phyloP scores from a whole-genome alignment of 2,113 vertebrate species.

The Morone saxatilis region DNA sequence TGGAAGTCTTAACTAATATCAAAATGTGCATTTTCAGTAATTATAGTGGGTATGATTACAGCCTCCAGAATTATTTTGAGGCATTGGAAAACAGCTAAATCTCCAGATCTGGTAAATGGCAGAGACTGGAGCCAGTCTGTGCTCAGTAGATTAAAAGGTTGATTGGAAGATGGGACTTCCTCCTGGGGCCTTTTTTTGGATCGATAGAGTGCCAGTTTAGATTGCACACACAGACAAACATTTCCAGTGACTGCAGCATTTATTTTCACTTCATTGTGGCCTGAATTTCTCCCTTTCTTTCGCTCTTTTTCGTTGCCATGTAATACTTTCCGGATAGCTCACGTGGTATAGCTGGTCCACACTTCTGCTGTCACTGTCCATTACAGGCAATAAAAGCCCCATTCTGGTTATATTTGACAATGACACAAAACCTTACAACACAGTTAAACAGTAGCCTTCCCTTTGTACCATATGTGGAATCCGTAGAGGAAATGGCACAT shows the following conservation, averaged over 20 bases:
- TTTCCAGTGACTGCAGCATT: neutral
- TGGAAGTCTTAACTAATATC: neutral
- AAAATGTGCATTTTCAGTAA: neutral
- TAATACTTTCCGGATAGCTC: no score
- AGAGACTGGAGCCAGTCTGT: neutral
- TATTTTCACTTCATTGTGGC: neutral
- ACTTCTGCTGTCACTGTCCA: no score
- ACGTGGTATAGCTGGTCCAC: no score
- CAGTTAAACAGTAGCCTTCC: no score
- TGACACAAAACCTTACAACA: no score
- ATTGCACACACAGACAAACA: neutral
- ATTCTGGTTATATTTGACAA: no score
- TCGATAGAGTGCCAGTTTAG: neutral
- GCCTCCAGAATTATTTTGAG: neutral
- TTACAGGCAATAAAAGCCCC: no score
- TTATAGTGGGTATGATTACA: neutral
- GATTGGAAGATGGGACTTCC: neutral
- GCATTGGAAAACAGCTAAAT: neutral
- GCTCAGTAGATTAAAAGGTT: neutral
- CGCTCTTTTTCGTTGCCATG: no score
- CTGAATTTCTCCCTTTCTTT: neutral
- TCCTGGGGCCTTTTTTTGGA: neutral
- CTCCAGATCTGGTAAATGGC: neutral
- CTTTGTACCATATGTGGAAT: no score
- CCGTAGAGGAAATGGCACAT: no score